Evolutionary conservation across 2,888 invertebrate species (phyloP).

Genomic region (Formica aserva): DNA sequence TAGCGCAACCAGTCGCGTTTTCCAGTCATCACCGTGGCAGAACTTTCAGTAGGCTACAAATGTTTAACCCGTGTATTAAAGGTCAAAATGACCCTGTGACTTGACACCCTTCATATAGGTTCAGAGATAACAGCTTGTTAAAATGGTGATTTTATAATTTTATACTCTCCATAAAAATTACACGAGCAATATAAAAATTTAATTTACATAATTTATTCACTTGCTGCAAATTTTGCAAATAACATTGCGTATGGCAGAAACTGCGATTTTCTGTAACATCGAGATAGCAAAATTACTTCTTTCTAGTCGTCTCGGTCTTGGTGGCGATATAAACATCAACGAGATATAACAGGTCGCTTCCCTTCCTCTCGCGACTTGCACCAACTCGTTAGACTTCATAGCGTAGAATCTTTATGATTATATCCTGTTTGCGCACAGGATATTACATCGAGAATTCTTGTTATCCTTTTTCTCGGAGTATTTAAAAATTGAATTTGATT

Average conservation of each 20-base stretch:
- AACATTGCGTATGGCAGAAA: background rate
- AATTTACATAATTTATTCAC: background rate
- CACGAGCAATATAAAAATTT: background rate
- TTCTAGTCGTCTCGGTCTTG: background rate
- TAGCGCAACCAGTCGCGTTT: constrained; percentile 58
- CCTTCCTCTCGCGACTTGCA: constrained; percentile 6
- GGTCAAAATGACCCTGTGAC: background rate
- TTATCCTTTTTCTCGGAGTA: background rate
- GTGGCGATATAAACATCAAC: background rate
- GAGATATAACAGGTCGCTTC: background rate
- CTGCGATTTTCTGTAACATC: background rate
- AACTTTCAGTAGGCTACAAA: constrained; percentile 39
- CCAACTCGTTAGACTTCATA: constrained; percentile 36
- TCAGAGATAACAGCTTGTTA: background rate
- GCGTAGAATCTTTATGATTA: constrained; percentile 27
- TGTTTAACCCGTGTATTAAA: constrained; percentile 1
- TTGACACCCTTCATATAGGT: too few species aligned
- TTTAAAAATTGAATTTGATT: constrained; percentile 8
- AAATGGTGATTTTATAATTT: background rate
- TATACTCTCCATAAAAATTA: background rate
- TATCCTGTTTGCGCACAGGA: background rate
- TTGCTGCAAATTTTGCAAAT: background rate
- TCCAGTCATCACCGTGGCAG: constrained; percentile 44
- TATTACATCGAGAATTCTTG: constrained; percentile 13
- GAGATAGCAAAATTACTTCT: background rate